Evolutionary conservation across 2,797 vertebrate species (phyloP).

Genomic region (Muraenolepis orangiensis): DNA sequence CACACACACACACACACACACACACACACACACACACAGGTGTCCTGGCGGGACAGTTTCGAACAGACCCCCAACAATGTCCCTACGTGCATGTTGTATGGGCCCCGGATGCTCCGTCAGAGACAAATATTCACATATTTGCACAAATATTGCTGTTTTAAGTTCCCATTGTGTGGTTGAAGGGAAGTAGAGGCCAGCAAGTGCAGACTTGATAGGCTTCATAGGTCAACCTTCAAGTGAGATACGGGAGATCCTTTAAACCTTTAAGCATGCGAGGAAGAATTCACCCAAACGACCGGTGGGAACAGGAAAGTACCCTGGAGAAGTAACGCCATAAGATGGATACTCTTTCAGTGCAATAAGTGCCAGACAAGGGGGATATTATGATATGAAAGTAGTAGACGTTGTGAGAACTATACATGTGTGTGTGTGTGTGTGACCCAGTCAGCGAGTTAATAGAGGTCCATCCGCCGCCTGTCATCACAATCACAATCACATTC

Average conservation of each 20-base stretch:
- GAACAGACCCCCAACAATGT: background rate
- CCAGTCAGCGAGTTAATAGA: conserved; percentile 20
- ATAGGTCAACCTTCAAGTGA: background rate
- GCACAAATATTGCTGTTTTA: background rate
- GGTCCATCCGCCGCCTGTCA: conserved; percentile 24
- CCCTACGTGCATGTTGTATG: background rate
- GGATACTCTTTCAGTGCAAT: background rate
- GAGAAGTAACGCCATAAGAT: background rate
- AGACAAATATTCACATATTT: background rate
- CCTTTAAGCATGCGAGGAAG: background rate
- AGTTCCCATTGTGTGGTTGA: background rate
- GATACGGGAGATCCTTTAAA: background rate
- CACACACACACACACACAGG: too few species aligned
- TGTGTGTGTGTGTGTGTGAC: conserved; percentile 2
- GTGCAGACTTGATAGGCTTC: background rate
- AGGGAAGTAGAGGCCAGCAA: background rate
- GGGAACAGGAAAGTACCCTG: background rate
- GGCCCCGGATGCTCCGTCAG: background rate
- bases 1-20: too few species aligned
- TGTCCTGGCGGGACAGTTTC: background rate
- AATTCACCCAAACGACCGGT: background rate
- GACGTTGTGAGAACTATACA: background rate
- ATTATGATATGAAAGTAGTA: background rate
- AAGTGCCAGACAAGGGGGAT: background rate
- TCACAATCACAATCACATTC: conserved; percentile 9